Conservation (phyloP, 2,797 vertebrate species). For the Myripristis murdjan region DNA sequence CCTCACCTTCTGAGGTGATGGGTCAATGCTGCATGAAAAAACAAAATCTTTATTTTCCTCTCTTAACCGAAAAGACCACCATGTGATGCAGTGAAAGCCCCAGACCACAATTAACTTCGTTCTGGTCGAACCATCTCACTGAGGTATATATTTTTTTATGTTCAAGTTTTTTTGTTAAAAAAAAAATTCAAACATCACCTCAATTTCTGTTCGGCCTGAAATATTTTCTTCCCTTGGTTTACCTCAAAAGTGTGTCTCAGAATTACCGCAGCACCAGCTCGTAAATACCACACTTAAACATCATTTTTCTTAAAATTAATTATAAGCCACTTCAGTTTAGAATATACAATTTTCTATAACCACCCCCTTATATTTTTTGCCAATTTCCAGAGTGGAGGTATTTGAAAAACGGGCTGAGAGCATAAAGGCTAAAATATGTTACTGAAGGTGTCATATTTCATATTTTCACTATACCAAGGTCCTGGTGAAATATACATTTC, state of each 20-base stretch:
- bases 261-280: slow-evolving; percentile 24
- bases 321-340: neutral
- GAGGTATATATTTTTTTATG: neutral
- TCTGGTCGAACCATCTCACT: neutral
- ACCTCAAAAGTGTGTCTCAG: slow-evolving; percentile 29
- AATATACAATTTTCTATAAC: slow-evolving; percentile 26
- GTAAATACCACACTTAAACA: neutral
- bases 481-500: slow-evolving; percentile 6
- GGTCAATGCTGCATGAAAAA: slow-evolving; percentile 51
- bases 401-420: slow-evolving; percentile 35
- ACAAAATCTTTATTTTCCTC: slow-evolving; percentile 23
- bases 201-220: slow-evolving; percentile 12
- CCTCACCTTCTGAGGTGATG: slow-evolving; percentile 59
- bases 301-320: slow-evolving; percentile 23
- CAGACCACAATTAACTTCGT: slow-evolving; percentile 8
- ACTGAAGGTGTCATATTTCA: slow-evolving; percentile 29
- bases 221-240: slow-evolving; percentile 10
- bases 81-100: slow-evolving; percentile 4
- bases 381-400: neutral
- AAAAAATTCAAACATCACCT: slow-evolving; percentile 2
- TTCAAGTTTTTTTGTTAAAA: neutral
- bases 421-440: neutral
- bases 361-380: slow-evolving; percentile 18
- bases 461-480: slow-evolving; percentile 20
- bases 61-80: slow-evolving; percentile 2